Evolutionary conservation across 2,888 invertebrate genomes (phyloP).

Genomic region (Bombylius discolor): DNA sequence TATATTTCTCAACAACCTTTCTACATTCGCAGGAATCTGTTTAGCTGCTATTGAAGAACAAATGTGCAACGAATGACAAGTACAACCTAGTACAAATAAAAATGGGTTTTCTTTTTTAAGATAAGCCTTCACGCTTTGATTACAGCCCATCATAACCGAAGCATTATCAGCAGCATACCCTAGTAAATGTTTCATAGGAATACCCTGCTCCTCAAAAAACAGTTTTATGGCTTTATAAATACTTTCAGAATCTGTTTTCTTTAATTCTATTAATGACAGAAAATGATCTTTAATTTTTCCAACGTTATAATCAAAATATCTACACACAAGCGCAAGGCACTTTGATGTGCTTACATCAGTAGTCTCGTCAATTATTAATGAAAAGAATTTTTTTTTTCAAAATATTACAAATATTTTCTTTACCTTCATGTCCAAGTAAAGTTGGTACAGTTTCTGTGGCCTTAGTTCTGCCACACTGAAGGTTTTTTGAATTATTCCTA

Average conservation of each 20-base stretch:
- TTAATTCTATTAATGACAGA: conserved; percentile 2
- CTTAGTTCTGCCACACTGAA: not conserved
- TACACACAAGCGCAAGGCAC: conserved; percentile 1
- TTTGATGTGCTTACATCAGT: conserved; percentile 1
- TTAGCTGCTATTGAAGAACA: conserved; percentile 18
- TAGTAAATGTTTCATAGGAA: conserved; percentile 13
- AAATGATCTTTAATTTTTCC: conserved; percentile 1
- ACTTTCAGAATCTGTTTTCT: not conserved
- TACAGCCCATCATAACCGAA: conserved; percentile 18
- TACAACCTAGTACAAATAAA: conserved; percentile 18
- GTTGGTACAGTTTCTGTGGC: conserved; percentile 3
- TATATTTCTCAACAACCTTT: conserved; percentile 16
- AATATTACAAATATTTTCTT: not conserved
- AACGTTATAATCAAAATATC: conserved; percentile 2
- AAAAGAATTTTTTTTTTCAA: not conserved
- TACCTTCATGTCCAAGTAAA: conserved; percentile 1
- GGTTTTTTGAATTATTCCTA: too few species aligned
- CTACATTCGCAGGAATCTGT: conserved; percentile 17
- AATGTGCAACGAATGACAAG: conserved; percentile 19
- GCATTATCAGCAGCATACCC: conserved; percentile 20
- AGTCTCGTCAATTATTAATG: conserved; percentile 2
- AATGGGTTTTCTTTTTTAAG: conserved; percentile 14
- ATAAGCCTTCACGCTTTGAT: conserved; percentile 14
- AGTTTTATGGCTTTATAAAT: not conserved
- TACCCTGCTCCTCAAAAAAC: not conserved